phyloP scores from a whole-genome alignment of 2,888 invertebrate species.

The Neria commutata region DNA sequence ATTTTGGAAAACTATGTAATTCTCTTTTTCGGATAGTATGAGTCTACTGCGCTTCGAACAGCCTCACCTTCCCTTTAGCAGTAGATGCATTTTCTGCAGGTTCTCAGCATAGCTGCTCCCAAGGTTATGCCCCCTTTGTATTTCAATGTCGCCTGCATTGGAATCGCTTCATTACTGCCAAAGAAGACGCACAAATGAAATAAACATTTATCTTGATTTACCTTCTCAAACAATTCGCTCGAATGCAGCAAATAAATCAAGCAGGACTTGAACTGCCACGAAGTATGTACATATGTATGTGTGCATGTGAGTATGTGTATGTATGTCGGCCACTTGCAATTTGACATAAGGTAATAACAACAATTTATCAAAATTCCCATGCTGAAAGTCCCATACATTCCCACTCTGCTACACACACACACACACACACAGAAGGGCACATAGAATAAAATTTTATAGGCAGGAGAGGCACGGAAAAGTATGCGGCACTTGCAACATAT shows the following conservation, averaged over 20 bases:
- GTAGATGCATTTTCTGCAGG: no score
- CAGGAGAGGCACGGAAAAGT: no score
- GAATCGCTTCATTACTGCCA: no score
- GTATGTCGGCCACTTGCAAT: conserved; percentile 21
- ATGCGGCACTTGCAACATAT: not conserved
- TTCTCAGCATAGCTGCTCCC: no score
- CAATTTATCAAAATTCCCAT: conserved; percentile 51
- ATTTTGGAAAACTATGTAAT: no score
- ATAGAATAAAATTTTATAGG: no score
- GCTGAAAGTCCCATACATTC: not conserved
- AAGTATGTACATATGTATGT: not conserved
- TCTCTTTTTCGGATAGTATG: no score
- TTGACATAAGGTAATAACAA: conserved; percentile 49
- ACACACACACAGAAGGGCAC: not conserved
- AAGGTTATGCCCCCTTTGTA: no score
- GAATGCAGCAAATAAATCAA: not conserved
- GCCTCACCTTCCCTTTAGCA: no score
- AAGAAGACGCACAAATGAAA: not conserved
- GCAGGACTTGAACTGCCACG: not conserved
- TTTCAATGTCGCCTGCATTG: no score
- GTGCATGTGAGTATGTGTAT: not conserved
- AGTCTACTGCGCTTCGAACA: no score
- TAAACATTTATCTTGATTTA: conserved; percentile 4
- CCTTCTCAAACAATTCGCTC: not conserved
- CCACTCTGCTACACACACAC: not conserved